Conservation (phyloP, 1,140 invertebrate species). For the Tetramorium simillimum region DNA sequence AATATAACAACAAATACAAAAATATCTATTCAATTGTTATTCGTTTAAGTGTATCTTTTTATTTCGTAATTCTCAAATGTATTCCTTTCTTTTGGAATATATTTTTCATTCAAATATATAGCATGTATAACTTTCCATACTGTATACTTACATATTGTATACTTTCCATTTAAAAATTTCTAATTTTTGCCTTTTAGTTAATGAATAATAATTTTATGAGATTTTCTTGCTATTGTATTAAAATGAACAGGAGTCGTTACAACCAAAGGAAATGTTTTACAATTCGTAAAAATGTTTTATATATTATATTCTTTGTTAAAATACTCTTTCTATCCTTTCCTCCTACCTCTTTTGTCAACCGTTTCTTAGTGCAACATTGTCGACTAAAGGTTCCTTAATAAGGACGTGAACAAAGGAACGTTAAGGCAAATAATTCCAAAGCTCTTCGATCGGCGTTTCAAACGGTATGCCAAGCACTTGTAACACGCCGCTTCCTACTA, state of each 20-base stretch:
- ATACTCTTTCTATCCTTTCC: background rate
- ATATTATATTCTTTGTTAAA: background rate
- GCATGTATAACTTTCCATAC: background rate
- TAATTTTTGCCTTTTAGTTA: background rate
- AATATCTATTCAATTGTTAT: background rate
- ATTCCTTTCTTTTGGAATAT: background rate
- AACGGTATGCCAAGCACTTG: conserved; percentile 18
- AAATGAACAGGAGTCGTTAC: background rate
- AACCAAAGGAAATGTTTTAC: background rate
- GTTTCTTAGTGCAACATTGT: background rate
- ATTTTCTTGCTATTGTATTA: background rate
- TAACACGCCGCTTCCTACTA: conserved; percentile 9
- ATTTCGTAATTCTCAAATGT: background rate
- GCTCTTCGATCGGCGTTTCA: conserved; percentile 23
- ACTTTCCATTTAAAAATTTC: background rate
- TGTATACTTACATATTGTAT: too few species aligned
- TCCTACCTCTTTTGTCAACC: background rate
- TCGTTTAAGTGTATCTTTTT: background rate
- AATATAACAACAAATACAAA: background rate
- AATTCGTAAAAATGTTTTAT: background rate
- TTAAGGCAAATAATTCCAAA: conserved; percentile 42
- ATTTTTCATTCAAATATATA: background rate
- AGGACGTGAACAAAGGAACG: conserved; percentile 23
- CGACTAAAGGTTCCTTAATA: conserved; percentile 18
- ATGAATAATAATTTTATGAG: background rate